Evolutionary conservation across 2,888 invertebrate genomes (phyloP).

Genomic region (Patella depressa): DNA sequence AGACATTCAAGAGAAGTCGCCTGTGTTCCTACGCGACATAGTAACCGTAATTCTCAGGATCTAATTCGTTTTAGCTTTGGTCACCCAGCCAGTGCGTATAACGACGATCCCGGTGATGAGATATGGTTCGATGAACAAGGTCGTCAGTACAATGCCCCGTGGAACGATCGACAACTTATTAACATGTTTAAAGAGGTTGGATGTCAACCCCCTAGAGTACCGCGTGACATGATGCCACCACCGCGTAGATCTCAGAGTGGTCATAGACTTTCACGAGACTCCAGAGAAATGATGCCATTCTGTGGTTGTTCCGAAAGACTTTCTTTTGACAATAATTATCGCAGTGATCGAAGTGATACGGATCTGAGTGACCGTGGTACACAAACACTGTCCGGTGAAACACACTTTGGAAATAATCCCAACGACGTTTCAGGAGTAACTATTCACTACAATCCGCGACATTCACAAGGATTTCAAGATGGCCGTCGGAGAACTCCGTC

Average conservation of each 20-base stretch:
- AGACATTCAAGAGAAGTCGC: slow-evolving; percentile 3
- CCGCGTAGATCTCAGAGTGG: slow-evolving; percentile 8
- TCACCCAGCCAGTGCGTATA: not conserved
- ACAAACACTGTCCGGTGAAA: slow-evolving; percentile 11
- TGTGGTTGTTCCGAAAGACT: slow-evolving; percentile 21
- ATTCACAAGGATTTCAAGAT: slow-evolving; percentile 13
- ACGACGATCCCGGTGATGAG: slow-evolving; percentile 17
- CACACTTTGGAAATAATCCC: slow-evolving; percentile 17
- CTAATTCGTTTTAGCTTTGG: slow-evolving; percentile 22
- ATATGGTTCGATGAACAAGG: slow-evolving; percentile 7
- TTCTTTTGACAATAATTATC: not conserved
- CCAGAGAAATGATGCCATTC: slow-evolving; percentile 20
- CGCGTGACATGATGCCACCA: not conserved
- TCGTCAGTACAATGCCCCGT: not conserved
- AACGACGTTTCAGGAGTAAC: slow-evolving; percentile 24
- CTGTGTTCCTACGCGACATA: slow-evolving; percentile 1
- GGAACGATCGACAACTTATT: not conserved
- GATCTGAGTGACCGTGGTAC: not conserved
- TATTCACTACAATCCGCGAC: slow-evolving; percentile 8
- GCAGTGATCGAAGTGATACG: not conserved
- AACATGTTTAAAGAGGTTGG: not conserved
- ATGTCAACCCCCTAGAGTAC: not conserved
- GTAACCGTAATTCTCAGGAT: slow-evolving; percentile 16
- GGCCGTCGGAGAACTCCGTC: slow-evolving; percentile 18
- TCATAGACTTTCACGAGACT: slow-evolving; percentile 14